These are phyloP conservation scores for Metacarcinus magister DNA, from an alignment of 2,888 invertebrate species.

Conservation along the genomic window DNA sequence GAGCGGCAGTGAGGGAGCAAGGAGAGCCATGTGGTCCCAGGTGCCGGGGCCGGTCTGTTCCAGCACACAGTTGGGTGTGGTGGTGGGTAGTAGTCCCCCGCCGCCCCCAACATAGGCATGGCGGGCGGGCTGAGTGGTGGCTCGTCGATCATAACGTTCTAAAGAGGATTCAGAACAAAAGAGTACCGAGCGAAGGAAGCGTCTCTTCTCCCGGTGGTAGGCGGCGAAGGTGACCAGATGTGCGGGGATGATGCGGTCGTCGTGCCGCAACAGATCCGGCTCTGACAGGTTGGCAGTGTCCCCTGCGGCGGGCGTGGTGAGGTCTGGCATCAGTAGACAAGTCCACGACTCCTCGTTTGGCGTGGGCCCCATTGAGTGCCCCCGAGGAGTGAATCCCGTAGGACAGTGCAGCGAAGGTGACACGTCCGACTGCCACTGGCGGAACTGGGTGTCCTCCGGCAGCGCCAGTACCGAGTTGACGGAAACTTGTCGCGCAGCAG, in stretches of 20 bases:
- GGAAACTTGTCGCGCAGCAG: constrained; percentile 64
- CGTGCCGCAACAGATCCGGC: constrained; percentile 70
- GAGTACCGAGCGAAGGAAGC: constrained; percentile 73
- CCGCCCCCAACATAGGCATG: constrained; percentile 70
- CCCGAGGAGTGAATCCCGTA: neutral
- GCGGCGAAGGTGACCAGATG: constrained; percentile 69
- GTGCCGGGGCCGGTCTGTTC: constrained; percentile 73
- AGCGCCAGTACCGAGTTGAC: constrained; percentile 73
- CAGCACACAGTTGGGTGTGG: constrained; percentile 73
- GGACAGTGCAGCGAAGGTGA: neutral
- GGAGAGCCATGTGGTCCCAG: constrained; percentile 72
- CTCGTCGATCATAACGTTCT: constrained; percentile 68
- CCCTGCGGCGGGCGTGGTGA: constrained; percentile 56
- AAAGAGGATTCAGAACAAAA: constrained; percentile 75
- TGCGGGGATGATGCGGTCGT: constrained; percentile 74
- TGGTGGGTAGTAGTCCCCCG: constrained; percentile 72
- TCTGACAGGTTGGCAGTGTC: constrained; percentile 72
- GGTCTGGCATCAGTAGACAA: constrained; percentile 62
- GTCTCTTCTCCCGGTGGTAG: constrained; percentile 72
- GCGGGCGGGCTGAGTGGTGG: neutral
- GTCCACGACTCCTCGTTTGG: constrained; percentile 58
- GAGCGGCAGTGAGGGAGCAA: constrained; percentile 71
- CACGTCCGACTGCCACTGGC: constrained; percentile 69
- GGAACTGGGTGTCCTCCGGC: constrained; percentile 56
- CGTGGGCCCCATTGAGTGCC: constrained; percentile 28